Percentiles rank a stretch among this genome's conserved stretches.
phyloP scores from a whole-genome alignment of 1,140 invertebrate species.

The Mamestra configurata region DNA sequence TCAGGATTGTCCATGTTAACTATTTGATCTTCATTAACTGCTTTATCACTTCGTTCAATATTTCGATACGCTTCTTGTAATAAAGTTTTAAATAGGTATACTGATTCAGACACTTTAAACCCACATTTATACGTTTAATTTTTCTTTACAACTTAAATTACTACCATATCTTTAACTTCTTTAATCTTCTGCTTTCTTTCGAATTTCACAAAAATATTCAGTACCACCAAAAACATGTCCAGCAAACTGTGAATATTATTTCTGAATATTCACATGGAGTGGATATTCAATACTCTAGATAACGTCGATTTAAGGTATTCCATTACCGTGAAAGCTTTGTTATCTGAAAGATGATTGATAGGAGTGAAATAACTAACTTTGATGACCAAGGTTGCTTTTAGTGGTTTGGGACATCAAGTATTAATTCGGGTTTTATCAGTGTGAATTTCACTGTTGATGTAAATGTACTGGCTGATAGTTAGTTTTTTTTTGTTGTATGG shows the following conservation, averaged over 20 bases:
- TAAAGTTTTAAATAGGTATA: too few species aligned
- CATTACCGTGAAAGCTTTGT: constrained; percentile 84
- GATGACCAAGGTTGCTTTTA: not conserved
- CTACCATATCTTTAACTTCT: not conserved
- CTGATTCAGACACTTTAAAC: too few species aligned
- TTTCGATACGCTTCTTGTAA: not conserved
- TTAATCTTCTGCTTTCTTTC: not conserved
- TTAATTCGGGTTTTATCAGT: not conserved
- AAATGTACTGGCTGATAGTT: not conserved
- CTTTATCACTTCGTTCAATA: not conserved
- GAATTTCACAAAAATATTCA: not conserved
- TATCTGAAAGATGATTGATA: constrained; percentile 77
- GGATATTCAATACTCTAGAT: constrained; percentile 64
- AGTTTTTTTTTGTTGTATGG: not conserved
- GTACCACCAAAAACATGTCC: constrained; percentile 15
- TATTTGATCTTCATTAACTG: not conserved
- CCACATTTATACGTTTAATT: not conserved
- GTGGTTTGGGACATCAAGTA: not conserved
- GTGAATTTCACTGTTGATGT: not conserved
- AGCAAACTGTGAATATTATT: not conserved
- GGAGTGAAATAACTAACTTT: not conserved
- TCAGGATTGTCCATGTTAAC: constrained; percentile 47
- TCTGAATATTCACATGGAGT: constrained; percentile 41
- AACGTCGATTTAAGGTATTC: constrained; percentile 74
- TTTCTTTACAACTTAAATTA: not conserved